A percentile compares a stretch with the other conserved stretches of the same genome.
phyloP scores from a whole-genome alignment of 1,140 invertebrate genomes.

The Danaus melanippus region DNA sequence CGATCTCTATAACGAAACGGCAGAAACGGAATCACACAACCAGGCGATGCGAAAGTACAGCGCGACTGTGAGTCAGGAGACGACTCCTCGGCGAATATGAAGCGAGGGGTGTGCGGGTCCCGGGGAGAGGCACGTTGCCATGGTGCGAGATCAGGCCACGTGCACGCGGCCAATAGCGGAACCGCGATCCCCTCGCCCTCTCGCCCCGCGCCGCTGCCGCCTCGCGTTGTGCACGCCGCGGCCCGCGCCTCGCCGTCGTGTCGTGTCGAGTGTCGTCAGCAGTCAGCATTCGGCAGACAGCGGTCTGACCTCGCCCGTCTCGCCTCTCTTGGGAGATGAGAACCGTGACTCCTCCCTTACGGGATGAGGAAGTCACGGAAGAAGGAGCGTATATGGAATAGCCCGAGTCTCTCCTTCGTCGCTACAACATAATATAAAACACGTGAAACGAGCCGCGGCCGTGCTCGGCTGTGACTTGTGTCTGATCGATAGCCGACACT shows the following conservation, averaged over 20 bases:
- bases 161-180: conserved; percentile 56
- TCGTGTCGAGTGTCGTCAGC: too few species aligned
- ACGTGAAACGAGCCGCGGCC: conserved; percentile 5
- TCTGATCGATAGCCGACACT: conserved; percentile 5
- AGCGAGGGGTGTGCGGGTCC: conserved; percentile 24
- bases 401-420: too few species aligned
- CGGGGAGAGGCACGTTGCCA: conserved; percentile 52
- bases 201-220: conserved; percentile 4
- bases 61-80: conserved; percentile 30
- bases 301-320: conserved; percentile 11
- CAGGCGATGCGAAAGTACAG: conserved; percentile 29
- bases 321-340: too few species aligned
- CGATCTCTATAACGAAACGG: conserved; percentile 19
- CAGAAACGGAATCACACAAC: conserved; percentile 15
- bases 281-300: not conserved
- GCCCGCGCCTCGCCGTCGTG: conserved; percentile 16
- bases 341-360: too few species aligned
- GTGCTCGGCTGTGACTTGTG: not conserved
- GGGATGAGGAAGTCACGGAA: too few species aligned
- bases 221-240: conserved; percentile 20
- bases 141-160: conserved; percentile 69
- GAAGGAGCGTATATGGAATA: too few species aligned
- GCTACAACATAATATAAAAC: too few species aligned
- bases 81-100: conserved; percentile 29
- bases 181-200: conserved; percentile 9